phyloP scores from a whole-genome alignment of 2,113 vertebrate species.

The Osmerus mordax region DNA sequence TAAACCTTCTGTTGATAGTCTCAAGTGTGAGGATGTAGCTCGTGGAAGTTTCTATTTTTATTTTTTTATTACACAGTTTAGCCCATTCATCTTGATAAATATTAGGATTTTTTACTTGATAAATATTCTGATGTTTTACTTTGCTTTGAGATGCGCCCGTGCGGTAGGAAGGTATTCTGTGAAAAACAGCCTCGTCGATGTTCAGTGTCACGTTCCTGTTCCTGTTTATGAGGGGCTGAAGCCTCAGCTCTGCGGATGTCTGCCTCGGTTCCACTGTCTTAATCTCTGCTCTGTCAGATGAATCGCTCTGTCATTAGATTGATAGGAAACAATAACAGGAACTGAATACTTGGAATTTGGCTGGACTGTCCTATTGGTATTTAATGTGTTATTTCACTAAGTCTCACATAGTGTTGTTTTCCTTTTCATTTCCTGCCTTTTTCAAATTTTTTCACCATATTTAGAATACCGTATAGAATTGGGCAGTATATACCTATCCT shows the following conservation, averaged over 20 bases:
- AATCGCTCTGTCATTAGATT: slow-evolving; percentile 59
- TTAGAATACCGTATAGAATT: slow-evolving; percentile 8
- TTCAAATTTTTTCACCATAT: slow-evolving; percentile 16
- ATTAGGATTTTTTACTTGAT: neutral
- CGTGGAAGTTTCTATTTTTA: no score
- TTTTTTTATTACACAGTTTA: no score
- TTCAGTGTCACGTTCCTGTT: slow-evolving; percentile 39
- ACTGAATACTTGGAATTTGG: slow-evolving; percentile 69
- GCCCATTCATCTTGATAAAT: neutral
- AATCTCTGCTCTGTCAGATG: slow-evolving; percentile 63
- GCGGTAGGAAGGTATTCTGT: slow-evolving; percentile 11
- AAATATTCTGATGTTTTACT: neutral
- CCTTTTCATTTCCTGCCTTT: slow-evolving; percentile 39
- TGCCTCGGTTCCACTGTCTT: slow-evolving; percentile 60
- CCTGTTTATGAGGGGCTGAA: slow-evolving; percentile 62
- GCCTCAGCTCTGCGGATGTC: slow-evolving; percentile 3
- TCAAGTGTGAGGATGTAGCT: no score
- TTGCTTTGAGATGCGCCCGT: neutral
- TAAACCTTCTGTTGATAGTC: no score
- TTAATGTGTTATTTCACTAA: slow-evolving; percentile 58
- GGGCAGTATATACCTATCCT: slow-evolving; percentile 7
- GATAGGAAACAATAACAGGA: slow-evolving; percentile 79
- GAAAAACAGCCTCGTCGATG: slow-evolving; percentile 11
- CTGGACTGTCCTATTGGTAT: slow-evolving; percentile 53
- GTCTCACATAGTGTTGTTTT: slow-evolving; percentile 43